Conservation (phyloP, 2,113 vertebrate genomes). For the Bubo blakistoni region DNA sequence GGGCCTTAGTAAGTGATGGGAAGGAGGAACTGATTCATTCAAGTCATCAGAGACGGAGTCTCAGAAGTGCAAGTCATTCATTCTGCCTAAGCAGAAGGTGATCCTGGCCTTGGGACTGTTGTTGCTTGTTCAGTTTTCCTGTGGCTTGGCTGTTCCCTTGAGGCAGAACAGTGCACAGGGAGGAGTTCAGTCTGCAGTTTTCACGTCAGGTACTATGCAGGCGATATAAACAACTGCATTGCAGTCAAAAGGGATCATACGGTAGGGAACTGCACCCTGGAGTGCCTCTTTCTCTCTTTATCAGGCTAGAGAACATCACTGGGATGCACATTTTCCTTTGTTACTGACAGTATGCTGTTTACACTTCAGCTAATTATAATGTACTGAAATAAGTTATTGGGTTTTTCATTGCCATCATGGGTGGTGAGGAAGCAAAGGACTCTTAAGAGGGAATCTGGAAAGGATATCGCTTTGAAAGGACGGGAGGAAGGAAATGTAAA, state of each 20-base stretch:
- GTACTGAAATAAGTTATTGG: neutral
- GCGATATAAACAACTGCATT: neutral
- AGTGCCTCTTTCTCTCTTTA: neutral
- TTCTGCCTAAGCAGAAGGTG: neutral
- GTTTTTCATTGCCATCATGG: neutral
- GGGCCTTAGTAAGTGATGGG: neutral
- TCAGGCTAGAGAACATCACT: neutral
- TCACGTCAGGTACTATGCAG: neutral
- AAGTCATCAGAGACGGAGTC: neutral
- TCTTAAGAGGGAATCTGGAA: neutral
- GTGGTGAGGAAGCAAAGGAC: neutral
- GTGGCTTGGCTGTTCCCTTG: neutral
- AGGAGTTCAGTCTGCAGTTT: neutral
- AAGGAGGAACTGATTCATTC: neutral
- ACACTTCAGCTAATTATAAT: neutral
- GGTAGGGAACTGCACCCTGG: neutral
- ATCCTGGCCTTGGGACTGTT: neutral
- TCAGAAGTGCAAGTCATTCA: neutral
- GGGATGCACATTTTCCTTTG: neutral
- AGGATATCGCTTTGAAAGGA: neutral
- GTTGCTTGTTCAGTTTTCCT: rapidly evolving
- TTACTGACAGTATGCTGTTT: neutral
- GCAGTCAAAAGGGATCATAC: neutral
- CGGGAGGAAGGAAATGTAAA: neutral
- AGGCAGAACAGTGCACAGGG: neutral